Evolutionary conservation across 2,888 invertebrate genomes (phyloP), one percentile per base, ranked within the genome.

Genomic region (Tribolium freemani): DNA sequence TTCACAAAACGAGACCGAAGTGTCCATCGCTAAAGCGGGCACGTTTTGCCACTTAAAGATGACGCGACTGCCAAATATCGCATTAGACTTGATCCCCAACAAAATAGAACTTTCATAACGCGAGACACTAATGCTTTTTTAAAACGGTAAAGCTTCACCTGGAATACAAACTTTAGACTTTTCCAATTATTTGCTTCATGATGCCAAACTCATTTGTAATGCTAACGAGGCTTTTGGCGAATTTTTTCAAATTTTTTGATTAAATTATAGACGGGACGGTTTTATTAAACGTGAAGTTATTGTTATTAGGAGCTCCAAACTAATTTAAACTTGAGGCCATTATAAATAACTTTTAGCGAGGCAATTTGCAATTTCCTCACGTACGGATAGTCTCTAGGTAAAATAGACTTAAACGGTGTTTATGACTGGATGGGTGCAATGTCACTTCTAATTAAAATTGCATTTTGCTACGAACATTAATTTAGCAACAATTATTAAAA

Each of bases 11-110:
- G 5, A 3, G 21, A 3, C 21, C 21, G 21, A 21, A 38, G 38
- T 8, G 56, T 66, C 10, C 66, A 66, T 66, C 66, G 38, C 56
- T 44, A 67, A 67, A 67, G 48, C 38, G 38, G 10, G 58, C 69
- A 69, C 69, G 69, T 69, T 58, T 50, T 21, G 44, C 60, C 69
- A 58, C 69, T 69, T 69, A 69, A n/a, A 38, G 31, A 67, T 50
- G 50, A 69, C 38, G 57, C 31, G 67, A 57, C 67, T 68, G 67
- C 74, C 77, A 77, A 79, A 79, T 79, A 76, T 73, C 74, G 73
- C 68, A 68, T 68, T 57, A 56, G 66, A 78, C 71, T 78, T 77
- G 50, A 50, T 44, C 53, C 51, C 45, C 16, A 30, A 9, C 30
- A 38, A 30, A 56, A 38, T 31, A 56, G 5, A 26, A 26, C 26